Conservation (phyloP, 2,113 vertebrate species). For the Pithys albifrons region DNA sequence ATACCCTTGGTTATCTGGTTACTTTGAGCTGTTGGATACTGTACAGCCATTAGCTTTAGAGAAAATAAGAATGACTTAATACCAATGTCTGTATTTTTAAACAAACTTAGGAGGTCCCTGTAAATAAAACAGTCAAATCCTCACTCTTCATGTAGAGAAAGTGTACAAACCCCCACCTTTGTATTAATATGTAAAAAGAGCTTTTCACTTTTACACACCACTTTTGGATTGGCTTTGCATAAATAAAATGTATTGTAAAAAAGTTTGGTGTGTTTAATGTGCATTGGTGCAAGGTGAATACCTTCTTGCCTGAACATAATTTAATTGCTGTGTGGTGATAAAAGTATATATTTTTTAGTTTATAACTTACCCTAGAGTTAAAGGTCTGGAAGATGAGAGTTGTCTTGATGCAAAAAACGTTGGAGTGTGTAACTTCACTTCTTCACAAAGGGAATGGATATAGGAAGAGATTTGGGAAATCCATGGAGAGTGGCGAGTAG, state of each 20-base stretch:
- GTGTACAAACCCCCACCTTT: not conserved
- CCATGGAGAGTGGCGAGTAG: rapidly evolving
- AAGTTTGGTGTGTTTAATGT: not conserved
- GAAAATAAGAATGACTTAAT: constrained; percentile 28
- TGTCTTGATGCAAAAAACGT: not conserved
- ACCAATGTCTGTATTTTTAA: constrained; percentile 49
- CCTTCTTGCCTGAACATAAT: not conserved
- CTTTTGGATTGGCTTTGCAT: constrained; percentile 71
- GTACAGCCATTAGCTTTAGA: constrained; percentile 69
- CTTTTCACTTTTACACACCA: constrained; percentile 69
- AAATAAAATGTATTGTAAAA: constrained; percentile 72
- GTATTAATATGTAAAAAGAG: constrained; percentile 62
- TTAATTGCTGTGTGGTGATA: not conserved
- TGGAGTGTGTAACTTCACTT: not conserved
- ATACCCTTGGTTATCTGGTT: constrained; percentile 36
- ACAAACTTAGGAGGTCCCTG: constrained; percentile 35
- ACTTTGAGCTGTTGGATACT: constrained; percentile 61
- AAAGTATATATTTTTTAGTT: not conserved
- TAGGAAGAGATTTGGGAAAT: not conserved
- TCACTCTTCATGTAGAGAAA: constrained; percentile 20
- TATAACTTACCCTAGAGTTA: not conserved
- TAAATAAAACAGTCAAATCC: constrained; percentile 60
- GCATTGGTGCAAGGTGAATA: not conserved
- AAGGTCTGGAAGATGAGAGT: not conserved
- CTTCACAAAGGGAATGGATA: not conserved